phyloP scores from a whole-genome alignment of 1,140 invertebrate genomes.

The Drosophila burlai region DNA sequence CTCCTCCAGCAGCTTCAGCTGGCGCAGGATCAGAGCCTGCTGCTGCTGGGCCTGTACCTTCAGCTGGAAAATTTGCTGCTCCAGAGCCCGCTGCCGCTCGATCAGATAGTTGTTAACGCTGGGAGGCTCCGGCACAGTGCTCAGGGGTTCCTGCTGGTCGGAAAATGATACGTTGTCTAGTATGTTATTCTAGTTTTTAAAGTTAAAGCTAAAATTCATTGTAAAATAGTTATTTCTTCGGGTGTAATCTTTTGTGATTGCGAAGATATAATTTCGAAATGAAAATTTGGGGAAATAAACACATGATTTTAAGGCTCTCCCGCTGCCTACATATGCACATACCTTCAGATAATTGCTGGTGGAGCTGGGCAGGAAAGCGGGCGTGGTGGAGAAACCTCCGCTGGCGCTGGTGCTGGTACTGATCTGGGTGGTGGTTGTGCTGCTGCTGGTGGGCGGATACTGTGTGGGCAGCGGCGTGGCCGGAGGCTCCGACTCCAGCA shows the following conservation, averaged over 20 bases:
- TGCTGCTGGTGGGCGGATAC: conserved; percentile 57
- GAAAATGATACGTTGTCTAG: background rate
- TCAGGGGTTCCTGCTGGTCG: conserved; percentile 48
- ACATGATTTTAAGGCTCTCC: background rate
- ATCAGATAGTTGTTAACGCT: conserved; percentile 82
- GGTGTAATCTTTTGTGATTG: background rate
- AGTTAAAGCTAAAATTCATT: background rate
- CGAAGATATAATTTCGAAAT: background rate
- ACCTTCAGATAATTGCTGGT: conserved; percentile 66
- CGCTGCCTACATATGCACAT: conserved; percentile 4
- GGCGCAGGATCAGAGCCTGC: conserved; percentile 89
- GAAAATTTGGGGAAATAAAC: conserved; percentile 12
- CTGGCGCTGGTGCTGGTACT: conserved; percentile 34
- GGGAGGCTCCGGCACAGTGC: conserved; percentile 42
- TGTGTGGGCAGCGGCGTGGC: conserved; percentile 64
- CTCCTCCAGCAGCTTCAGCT: conserved; percentile 87
- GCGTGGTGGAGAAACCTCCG: conserved; percentile 60
- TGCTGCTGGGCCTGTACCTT: conserved; percentile 88
- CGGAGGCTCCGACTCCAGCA: conserved; percentile 63
- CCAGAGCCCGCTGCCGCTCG: conserved; percentile 89
- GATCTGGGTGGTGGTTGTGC: conserved; percentile 51
- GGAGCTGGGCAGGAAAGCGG: conserved; percentile 57
- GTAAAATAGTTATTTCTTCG: background rate
- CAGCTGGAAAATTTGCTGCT: conserved; percentile 89
- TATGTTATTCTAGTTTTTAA: background rate